Percentiles rank a stretch among this genome's conserved stretches.
Conservation (phyloP, 2,797 vertebrate genomes). For the Spheniscus humboldti region DNA sequence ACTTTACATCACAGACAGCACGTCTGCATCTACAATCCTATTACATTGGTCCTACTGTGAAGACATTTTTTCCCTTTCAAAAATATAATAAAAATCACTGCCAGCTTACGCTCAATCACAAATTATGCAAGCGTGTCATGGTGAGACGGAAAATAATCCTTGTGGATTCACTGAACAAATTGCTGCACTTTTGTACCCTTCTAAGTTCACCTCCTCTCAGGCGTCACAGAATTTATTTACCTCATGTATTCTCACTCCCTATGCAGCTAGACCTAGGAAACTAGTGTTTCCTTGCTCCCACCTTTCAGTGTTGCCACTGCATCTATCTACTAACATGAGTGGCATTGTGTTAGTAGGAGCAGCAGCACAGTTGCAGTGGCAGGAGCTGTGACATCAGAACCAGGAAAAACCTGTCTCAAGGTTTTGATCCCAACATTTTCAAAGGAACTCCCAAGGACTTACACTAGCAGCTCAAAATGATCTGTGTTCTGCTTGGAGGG, state of each 20-base stretch:
- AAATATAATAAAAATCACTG: background rate
- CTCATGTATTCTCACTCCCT: rapidly evolving
- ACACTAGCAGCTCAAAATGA: background rate
- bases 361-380: background rate
- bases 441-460: background rate
- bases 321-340: background rate
- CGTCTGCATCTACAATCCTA: background rate
- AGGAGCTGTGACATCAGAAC: background rate
- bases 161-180: background rate
- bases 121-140: background rate
- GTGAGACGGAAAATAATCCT: slow-evolving; percentile 27
- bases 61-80: slow-evolving; percentile 2
- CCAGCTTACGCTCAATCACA: background rate
- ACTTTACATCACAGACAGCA: background rate
- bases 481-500: background rate
- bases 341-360: background rate
- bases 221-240: background rate
- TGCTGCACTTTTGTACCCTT: background rate
- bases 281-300: background rate
- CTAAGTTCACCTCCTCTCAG: background rate
- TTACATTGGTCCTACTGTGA: background rate
- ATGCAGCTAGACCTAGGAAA: background rate
- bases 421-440: background rate
- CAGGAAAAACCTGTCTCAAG: background rate
- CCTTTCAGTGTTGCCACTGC: background rate